Percentiles rank a stretch among this genome's conserved stretches.
Evolutionary conservation across 2,797 vertebrate genomes (phyloP).

Genomic region (Carcharodon carcharias): DNA sequence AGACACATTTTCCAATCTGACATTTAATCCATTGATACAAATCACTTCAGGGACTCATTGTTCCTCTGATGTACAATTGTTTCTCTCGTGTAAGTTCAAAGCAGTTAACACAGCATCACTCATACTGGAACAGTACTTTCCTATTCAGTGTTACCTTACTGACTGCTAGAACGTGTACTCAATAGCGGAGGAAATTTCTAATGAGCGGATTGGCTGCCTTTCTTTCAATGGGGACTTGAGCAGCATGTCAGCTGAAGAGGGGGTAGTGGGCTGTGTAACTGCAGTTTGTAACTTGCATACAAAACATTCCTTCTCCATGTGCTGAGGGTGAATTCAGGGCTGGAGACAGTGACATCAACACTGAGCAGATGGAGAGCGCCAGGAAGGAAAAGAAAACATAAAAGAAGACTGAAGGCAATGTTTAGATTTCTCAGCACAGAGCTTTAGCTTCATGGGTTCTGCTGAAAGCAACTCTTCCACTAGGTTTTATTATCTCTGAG

Average conservation of each 20-base stretch:
- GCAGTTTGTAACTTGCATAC: background rate
- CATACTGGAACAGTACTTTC: slow-evolving; percentile 2
- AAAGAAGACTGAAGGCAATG: background rate
- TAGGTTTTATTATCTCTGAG: background rate
- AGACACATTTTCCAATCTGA: slow-evolving; percentile 32
- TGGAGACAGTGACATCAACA: background rate
- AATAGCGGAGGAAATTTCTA: background rate
- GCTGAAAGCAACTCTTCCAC: background rate
- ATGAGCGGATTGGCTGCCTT: slow-evolving; percentile 21
- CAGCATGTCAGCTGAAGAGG: background rate
- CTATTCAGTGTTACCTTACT: background rate
- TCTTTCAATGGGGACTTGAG: background rate
- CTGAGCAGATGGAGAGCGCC: background rate
- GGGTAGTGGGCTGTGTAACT: background rate
- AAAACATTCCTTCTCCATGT: background rate
- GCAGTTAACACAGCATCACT: slow-evolving; percentile 27
- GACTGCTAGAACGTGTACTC: background rate
- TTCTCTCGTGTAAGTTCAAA: slow-evolving; percentile 5
- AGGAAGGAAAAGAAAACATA: background rate
- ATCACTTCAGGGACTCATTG: slow-evolving; percentile 35
- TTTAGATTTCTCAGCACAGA: background rate
- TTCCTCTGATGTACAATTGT: slow-evolving; percentile 16
- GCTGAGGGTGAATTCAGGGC: background rate
- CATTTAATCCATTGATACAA: slow-evolving; percentile 38
- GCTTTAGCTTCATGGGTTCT: background rate